Base-by-base conservation (phyloP, 2,888 invertebrate genomes). In the Chaitophorus viminalis region DNA sequence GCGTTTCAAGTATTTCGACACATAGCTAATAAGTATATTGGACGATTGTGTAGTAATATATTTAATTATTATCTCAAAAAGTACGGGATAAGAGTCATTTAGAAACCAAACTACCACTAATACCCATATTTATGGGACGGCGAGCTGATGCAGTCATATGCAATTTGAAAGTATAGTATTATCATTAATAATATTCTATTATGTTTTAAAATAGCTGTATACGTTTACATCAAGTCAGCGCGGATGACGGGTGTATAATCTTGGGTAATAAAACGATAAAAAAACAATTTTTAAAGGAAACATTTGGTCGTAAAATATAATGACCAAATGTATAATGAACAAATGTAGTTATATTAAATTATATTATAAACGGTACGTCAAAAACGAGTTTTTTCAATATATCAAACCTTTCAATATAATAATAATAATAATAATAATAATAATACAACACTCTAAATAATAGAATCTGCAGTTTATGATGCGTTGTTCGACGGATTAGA, bases 221-320 rank as follows among this genome's bases (percentile, higher is more conserved):
- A 60, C 25, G 54, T 54, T 39, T 29, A 25, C 9, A 21, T 25
- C 82, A 8, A 8, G n/a, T 68, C 9, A 18, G 52, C 70, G 9
- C 68, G 65, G 18, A 68, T 11, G 39, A 54, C 18, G 60, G 46
- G 68, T 60, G 70, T 82, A 82, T 82, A 82, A 82, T 82, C 70
- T 52, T 82, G 8, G 46, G 82, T 82, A 82, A 82, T 74, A 82
- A 72, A 82, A 82, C 36, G 33, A 52, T 4, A 33, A 52, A 74
- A 39, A 81, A 81, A 70, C 68, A 36, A 33, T 78, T 74, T 82
- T 60, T 74, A 18, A 36, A 74, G 82, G 54, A 82, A 82, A 82
- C 82, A 74, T 82, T 82, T 18, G 36, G 36, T 82, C 82, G 60
- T 82, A 82, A 82, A 82, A 82, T 74, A 82, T 74, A 82, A 82